Evolutionary conservation across 2,113 vertebrate species (phyloP).

Genomic region (Vulpes ferrilata): DNA sequence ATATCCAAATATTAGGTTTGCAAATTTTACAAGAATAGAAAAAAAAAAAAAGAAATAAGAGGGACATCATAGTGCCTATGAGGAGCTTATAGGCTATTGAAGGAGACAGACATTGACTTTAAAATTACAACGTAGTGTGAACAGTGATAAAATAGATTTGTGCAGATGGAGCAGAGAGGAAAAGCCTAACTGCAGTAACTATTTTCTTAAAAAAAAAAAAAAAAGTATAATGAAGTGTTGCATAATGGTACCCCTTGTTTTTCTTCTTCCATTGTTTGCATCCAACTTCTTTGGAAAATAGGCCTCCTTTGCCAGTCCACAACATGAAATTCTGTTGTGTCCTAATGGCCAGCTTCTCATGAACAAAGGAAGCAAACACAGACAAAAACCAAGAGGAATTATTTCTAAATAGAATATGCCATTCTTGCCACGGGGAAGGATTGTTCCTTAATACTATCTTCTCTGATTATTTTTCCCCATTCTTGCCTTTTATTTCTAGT

Average conservation of each 20-base stretch:
- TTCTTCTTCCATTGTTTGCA: neutral
- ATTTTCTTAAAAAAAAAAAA: neutral
- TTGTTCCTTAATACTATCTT: neutral
- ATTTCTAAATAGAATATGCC: neutral
- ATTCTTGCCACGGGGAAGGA: neutral
- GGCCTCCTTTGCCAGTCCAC: slow-evolving; percentile 7
- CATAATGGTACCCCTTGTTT: neutral
- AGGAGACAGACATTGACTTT: neutral
- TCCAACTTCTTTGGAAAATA: neutral
- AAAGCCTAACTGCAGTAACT: neutral
- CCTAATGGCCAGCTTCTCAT: neutral
- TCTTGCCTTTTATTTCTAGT: slow-evolving; percentile 11
- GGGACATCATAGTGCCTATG: neutral
- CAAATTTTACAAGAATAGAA: neutral
- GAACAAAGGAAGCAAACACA: slow-evolving; percentile 26
- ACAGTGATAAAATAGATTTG: neutral
- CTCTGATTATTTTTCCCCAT: neutral
- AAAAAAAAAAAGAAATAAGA: neutral
- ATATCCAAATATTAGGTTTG: neutral
- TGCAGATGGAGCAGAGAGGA: neutral
- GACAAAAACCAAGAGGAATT: neutral
- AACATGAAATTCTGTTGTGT: neutral
- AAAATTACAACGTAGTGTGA: neutral
- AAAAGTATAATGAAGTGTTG: neutral
- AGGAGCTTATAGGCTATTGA: neutral